phyloP scores from a whole-genome alignment of 2,797 vertebrate genomes.

The Crossoptilon crossoptilon region DNA sequence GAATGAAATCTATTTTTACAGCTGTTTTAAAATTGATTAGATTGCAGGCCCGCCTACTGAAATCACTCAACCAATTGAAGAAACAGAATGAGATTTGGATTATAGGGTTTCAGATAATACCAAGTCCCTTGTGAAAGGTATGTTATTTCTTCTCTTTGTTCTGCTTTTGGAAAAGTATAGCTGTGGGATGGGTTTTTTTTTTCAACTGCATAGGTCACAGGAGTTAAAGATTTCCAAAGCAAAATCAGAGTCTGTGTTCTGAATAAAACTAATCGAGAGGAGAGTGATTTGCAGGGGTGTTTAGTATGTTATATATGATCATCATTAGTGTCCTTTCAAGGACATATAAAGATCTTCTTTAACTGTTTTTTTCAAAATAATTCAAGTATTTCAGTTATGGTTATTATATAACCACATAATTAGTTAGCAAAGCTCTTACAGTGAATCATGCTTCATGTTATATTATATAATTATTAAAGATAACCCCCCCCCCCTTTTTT shows the following conservation, averaged over 20 bases:
- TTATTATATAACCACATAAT: neutral
- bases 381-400: slow-evolving; percentile 19
- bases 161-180: slow-evolving; percentile 74
- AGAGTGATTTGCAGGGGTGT: slow-evolving; percentile 50
- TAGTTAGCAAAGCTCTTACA: neutral
- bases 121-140: slow-evolving; percentile 73
- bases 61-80: slow-evolving; percentile 75
- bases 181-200: slow-evolving; percentile 54
- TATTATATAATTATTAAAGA: neutral
- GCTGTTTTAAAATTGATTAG: slow-evolving; percentile 72
- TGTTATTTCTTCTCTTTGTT: slow-evolving; percentile 78
- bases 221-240: slow-evolving; percentile 72
- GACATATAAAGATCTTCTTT: slow-evolving; percentile 9
- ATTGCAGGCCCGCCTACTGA: slow-evolving; percentile 50
- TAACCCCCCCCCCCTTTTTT: neutral
- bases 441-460: neutral
- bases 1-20: slow-evolving; percentile 75
- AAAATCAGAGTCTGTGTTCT: slow-evolving; percentile 62
- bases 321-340: slow-evolving; percentile 39
- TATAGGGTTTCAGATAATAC: slow-evolving; percentile 77
- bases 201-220: slow-evolving; percentile 70
- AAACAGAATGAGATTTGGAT: slow-evolving; percentile 76
- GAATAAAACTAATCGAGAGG: slow-evolving; percentile 60
- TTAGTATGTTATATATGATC: slow-evolving; percentile 61
- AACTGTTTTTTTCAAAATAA: neutral